These are phyloP conservation scores for Batillaria attramentaria DNA, from an alignment of 1,140 invertebrate species.

Conservation along the genomic window DNA sequence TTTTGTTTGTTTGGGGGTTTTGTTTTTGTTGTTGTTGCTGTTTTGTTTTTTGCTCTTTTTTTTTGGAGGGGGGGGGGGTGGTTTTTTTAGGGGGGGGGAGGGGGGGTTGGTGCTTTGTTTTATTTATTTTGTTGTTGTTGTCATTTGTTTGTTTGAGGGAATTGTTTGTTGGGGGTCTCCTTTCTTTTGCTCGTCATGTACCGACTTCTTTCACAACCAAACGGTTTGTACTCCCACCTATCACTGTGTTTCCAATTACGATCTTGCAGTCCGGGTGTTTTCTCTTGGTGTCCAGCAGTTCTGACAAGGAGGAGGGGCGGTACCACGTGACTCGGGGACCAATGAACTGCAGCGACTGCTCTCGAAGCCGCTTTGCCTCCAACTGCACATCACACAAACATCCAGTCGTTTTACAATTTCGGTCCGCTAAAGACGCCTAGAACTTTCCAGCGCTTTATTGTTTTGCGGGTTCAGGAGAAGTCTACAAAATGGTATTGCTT, in stretches of 20 bases:
- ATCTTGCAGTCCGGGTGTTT: slow-evolving; percentile 84
- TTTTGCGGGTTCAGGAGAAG: background rate
- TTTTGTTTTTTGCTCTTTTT: no score
- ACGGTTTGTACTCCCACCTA: no score
- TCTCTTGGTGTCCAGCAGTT: slow-evolving; percentile 83
- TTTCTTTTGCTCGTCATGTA: background rate
- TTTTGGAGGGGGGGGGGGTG: no score
- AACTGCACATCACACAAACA: slow-evolving; percentile 1
- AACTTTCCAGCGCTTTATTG: background rate
- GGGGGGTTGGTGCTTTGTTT: no score
- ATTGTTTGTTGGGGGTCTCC: background rate
- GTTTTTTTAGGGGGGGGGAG: no score
- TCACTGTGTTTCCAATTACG: slow-evolving; percentile 96
- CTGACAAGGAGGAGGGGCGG: slow-evolving; percentile 80
- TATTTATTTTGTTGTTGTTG: slow-evolving; percentile 41
- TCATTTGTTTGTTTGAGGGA: background rate
- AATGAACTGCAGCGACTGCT: background rate
- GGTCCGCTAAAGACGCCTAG: slow-evolving; percentile 7
- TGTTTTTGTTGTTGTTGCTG: no score
- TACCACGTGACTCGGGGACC: slow-evolving; percentile 85
- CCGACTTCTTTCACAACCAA: no score
- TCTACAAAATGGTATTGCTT: no score
- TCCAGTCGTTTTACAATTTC: background rate
- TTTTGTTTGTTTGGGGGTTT: no score
- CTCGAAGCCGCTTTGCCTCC: background rate